Base-by-base conservation (phyloP, 2,888 invertebrate species). In the Troides aeacus region DNA sequence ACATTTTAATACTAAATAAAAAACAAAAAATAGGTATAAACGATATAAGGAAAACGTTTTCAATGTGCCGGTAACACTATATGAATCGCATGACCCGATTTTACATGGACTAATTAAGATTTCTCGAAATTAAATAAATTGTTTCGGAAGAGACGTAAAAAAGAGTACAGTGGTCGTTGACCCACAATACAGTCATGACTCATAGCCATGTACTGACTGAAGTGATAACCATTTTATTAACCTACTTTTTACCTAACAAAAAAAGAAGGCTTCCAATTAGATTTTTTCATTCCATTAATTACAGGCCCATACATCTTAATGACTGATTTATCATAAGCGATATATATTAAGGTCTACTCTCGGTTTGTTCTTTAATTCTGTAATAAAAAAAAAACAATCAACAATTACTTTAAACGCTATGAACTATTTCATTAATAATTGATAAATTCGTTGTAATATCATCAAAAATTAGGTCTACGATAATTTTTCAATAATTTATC, bases 101-200 rank as follows among this genome's bases (percentile, higher is more conserved):
- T 62, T 17, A 36, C 30, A 23, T n/a, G 36, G 24, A 24, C 66
- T 50, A 36, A 63, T 70, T 66, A 70, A 70, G 62, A 66, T 66
- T 70, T 70, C 70, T 66, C 21, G 59, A 56, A 66, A 66, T 60
- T 21, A 66, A 70, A 66, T 59, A 66, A 70, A 63, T 66, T 42
- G 30, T 36, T 59, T 59, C 23, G 56, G 24, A 62, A 21, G 53
- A 17, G 36, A 23, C 36, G 63, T 63, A 70, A 66, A 70, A 21
- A 70, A 15, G 12, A 63, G 66, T 63, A 63, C 66, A 66, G 30
- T 56, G 70, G 24, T 59, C 70, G 63, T 56, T 66, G 21, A 59
- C 63, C 50, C 24, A 62, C 58, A 60, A 60, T 23, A 65, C 30
- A 60, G 58, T 66, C 62, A 66, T 59, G 53, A 53, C n/a, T 53